Evolutionary conservation across 2,797 vertebrate species (phyloP).

Genomic region (Tenualosa ilisha): DNA sequence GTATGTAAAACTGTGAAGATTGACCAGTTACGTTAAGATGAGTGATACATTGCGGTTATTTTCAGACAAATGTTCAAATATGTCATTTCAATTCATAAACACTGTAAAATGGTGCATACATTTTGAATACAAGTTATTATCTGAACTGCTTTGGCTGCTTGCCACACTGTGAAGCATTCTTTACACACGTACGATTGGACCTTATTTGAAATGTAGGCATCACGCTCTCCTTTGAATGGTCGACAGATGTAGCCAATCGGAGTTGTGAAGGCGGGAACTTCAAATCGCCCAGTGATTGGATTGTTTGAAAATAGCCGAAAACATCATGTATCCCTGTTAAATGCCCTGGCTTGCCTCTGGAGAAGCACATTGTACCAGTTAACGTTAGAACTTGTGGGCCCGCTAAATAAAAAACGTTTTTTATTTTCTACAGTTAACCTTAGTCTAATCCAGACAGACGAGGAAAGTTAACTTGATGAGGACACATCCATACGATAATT

Average conservation of each 20-base stretch:
- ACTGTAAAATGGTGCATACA: not conserved
- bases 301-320: constrained; percentile 67
- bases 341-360: constrained; percentile 47
- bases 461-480: not conserved
- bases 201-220: constrained; percentile 55
- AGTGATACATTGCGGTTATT: not conserved
- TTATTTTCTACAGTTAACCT: not conserved
- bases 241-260: constrained; percentile 62
- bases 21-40: not conserved
- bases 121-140: constrained; percentile 27
- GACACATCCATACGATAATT: not conserved
- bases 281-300: constrained; percentile 63
- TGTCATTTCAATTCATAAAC: not conserved
- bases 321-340: constrained; percentile 66
- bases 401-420: not conserved
- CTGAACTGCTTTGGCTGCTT: not conserved
- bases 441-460: not conserved
- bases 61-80: not conserved
- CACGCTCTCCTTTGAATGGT: constrained; percentile 41
- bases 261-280: not conserved
- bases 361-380: not conserved
- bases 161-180: not conserved
- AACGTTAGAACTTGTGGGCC: not conserved
- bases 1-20: not conserved
- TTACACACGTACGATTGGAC: not conserved